Evolutionary conservation across 2,888 invertebrate species (phyloP), one percentile per base, ranked within the genome.

Genomic region (Drosophila quinaria): DNA sequence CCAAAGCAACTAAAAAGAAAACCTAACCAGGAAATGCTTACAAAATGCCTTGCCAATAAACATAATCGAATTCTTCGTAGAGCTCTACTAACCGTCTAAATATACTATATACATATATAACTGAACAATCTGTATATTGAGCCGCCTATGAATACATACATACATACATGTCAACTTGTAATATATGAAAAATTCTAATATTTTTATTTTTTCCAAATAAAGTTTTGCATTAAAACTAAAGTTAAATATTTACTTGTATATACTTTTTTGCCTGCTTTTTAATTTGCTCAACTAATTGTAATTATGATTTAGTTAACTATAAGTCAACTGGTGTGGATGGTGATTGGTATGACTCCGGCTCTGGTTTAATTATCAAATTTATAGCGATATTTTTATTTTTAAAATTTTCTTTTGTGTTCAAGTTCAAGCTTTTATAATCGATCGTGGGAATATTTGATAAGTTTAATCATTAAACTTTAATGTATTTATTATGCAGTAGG

Each of bases 181-280:
- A 74, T 65, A 75, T 62, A 71, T 52, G 54, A 63, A 15, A 51
- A 70, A 74, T 77, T 79, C 78, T 74, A 69, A 72, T 77, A 44
- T 17, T 56, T 73, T 68, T 70, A 56, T 73, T 68, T 70, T 72
- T 81, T 64, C 58, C 52, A 74, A 87, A 88, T 88, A 85, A 87
- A 82, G 76, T 77, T 73, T 81, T 84, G 80, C 80, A 71, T 71
- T 69, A 70, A 73, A 81, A 80, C 80, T 78, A 73, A 68, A 71
- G 51, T 13, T 55, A 62, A 51, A 33, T 33, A 47, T 33, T 39
- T 35, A 52, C 17, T 47, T 86, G 78, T 83, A 78, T 51, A 81
- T 78, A 83, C 60, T 25, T 37, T 13, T 9, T 19, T 58, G 58
- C 46, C 58, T 58, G 58, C 37, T 46, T 25, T 17, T 58, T 29